Conservation (phyloP, 2,113 vertebrate genomes). For the Oceanites oceanicus region DNA sequence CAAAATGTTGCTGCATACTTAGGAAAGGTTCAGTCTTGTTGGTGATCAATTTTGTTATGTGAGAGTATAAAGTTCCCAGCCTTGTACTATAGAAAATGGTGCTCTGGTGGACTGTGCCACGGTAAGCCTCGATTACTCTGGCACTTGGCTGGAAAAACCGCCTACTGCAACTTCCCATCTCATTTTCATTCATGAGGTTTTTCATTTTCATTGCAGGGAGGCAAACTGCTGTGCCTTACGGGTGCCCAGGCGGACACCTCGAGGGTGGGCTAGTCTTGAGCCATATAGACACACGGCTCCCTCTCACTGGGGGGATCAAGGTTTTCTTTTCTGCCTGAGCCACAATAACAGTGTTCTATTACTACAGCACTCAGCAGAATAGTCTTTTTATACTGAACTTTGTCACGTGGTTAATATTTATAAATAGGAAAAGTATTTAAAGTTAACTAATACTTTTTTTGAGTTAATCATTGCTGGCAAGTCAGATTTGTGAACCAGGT, state of each 20-base stretch:
- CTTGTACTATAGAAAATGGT: background rate
- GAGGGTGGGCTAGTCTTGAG: background rate
- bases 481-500: background rate
- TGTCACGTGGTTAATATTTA: background rate
- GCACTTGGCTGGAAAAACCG: background rate
- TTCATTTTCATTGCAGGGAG: background rate
- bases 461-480: background rate
- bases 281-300: background rate
- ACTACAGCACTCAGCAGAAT: background rate
- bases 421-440: background rate
- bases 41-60: background rate
- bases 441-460: background rate
- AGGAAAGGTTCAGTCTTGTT: background rate
- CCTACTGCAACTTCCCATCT: background rate
- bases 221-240: background rate
- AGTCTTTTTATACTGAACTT: background rate
- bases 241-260: rapidly evolving
- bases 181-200: too few relatives aligned
- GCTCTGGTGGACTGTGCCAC: background rate
- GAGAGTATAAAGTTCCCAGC: background rate
- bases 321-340: background rate
- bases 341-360: background rate
- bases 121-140: background rate
- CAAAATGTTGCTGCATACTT: background rate
- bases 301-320: background rate